Percentiles rank a stretch among this genome's conserved stretches.
Conservation (phyloP, 2,888 invertebrate genomes). For the Hymenopus coronatus region DNA sequence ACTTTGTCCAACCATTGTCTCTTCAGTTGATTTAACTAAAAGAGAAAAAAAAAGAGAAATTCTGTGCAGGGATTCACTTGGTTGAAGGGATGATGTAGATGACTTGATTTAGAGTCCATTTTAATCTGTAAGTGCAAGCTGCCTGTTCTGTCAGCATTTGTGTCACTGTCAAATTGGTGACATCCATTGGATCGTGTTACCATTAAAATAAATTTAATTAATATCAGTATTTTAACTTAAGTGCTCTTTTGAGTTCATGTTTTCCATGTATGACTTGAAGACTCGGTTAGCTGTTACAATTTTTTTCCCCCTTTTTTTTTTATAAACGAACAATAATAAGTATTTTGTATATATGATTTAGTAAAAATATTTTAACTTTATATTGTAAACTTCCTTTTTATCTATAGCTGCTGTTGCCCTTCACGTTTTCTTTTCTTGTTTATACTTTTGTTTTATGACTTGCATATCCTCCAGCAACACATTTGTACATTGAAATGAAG, state of each 20-base stretch:
- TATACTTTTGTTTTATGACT: not conserved
- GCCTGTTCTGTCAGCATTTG: conserved; percentile 20
- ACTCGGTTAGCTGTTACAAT: not conserved
- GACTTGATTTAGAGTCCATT: conserved; percentile 2
- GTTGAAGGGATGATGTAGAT: conserved; percentile 7
- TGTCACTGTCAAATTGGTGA: not conserved
- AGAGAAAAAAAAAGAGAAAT: not conserved
- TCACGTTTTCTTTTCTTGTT: not conserved
- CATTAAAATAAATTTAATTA: not conserved
- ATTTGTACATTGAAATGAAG: not conserved
- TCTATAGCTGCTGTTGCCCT: not conserved
- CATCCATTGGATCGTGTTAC: not conserved
- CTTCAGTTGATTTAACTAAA: not conserved
- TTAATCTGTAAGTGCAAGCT: conserved; percentile 24
- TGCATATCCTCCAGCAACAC: not conserved
- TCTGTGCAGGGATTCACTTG: not conserved
- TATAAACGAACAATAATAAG: not conserved
- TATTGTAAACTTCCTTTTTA: not conserved
- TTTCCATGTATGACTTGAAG: not conserved
- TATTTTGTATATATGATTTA: not conserved
- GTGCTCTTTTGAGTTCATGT: not conserved
- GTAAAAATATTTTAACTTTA: not conserved
- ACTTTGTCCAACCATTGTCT: conserved; percentile 15
- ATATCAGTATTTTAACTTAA: not conserved
- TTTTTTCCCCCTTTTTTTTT: not conserved